These are phyloP conservation scores for Drosophila simulans DNA, from an alignment of 1,140 invertebrate genomes.

Conservation along the genomic window DNA sequence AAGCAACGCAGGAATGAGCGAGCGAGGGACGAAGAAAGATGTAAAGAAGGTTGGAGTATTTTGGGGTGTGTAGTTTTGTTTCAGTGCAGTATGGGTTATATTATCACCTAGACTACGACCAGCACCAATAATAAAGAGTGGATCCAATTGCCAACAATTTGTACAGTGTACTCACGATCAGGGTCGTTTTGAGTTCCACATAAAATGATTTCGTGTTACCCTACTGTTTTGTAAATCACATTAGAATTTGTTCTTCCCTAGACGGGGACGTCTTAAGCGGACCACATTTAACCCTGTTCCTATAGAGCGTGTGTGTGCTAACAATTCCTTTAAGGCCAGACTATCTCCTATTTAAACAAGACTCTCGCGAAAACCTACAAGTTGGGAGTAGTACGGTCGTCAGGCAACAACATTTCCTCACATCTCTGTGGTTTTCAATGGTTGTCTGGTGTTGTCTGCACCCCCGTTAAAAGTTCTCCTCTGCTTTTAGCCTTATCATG, in stretches of 20 bases:
- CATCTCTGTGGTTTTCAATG: too few relatives aligned
- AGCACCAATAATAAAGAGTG: conserved; percentile 24
- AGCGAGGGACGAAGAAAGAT: conserved; percentile 4
- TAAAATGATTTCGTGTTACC: too few relatives aligned
- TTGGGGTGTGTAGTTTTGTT: neutral
- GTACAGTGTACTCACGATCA: conserved; percentile 7
- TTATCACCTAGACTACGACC: conserved; percentile 35
- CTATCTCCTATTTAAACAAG: neutral
- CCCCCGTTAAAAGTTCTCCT: neutral
- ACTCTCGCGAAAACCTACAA: too few relatives aligned
- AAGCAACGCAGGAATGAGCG: conserved; percentile 59
- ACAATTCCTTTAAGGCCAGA: neutral
- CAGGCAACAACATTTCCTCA: too few relatives aligned
- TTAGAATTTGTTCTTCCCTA: too few relatives aligned
- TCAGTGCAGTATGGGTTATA: conserved; percentile 23
- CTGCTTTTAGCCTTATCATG: neutral
- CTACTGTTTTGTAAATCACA: too few relatives aligned
- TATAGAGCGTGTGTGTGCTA: conserved; percentile 48
- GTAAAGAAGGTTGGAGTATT: conserved; percentile 1
- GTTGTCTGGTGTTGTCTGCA: neutral
- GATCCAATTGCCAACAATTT: conserved; percentile 7
- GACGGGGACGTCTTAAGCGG: conserved; percentile 4
- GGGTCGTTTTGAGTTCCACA: neutral
- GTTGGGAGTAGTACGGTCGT: too few relatives aligned
- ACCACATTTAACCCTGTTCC: conserved; percentile 11